phyloP scores from a whole-genome alignment of 2,113 vertebrate species.

The Cricetomys ansorgei region DNA sequence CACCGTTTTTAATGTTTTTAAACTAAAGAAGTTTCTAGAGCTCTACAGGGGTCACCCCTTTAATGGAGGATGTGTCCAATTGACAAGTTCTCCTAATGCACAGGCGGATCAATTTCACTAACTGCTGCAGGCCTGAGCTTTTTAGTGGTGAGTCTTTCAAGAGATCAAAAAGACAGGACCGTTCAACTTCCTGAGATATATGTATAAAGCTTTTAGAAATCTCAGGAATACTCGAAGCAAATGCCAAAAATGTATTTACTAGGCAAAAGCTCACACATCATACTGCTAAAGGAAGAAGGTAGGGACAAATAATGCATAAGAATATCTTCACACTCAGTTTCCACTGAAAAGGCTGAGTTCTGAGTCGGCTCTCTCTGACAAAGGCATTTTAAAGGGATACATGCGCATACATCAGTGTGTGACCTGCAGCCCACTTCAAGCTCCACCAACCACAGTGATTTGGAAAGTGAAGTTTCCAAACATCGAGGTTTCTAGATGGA shows the following conservation, averaged over 20 bases:
- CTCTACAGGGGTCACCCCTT: not conserved
- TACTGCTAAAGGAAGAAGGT: not conserved
- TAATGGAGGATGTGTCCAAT: conserved; percentile 34
- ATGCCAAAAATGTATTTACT: not conserved
- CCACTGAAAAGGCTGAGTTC: conserved; percentile 13
- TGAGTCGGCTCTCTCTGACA: conserved; percentile 1
- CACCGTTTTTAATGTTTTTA: conserved; percentile 45
- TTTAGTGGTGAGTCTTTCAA: not conserved
- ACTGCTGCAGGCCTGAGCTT: not conserved
- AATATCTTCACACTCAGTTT: conserved; percentile 9
- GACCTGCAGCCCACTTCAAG: not conserved
- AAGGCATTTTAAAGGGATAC: not conserved
- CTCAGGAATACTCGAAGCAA: not conserved
- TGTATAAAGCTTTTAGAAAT: not conserved
- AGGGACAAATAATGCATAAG: not conserved
- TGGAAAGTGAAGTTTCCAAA: not conserved
- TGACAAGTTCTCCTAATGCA: conserved; percentile 50
- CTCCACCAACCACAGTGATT: not conserved
- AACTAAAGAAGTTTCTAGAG: conserved; percentile 34
- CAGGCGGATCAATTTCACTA: conserved; percentile 24
- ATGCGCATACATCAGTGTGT: not conserved
- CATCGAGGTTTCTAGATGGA: not conserved
- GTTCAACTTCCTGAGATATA: not conserved
- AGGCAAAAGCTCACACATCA: not conserved
- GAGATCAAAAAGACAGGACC: conserved; percentile 15